Base-by-base conservation (phyloP, 2,797 vertebrate genomes). In the Rhinichthys osculus region DNA sequence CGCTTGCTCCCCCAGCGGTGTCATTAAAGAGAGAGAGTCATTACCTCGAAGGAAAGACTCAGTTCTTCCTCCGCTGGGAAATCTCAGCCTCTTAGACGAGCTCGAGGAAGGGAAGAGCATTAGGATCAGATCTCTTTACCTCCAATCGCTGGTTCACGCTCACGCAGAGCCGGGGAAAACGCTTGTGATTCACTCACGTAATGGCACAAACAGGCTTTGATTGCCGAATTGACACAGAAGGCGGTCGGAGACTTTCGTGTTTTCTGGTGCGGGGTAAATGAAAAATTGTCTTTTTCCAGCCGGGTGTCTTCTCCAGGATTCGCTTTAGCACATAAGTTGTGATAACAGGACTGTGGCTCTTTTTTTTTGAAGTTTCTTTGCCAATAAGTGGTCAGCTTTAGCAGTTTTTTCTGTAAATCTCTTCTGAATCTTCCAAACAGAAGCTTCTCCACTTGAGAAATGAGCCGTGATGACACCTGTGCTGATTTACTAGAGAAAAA, bases 21-120 rank as follows among this genome's bases (percentile, higher is more conserved):
- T 73, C 69, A 82, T 82, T 73, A 82, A 14, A 62, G 81, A 73
- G 52, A 78, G 66, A n/a, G 90, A 71, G 79, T 80, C 76, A 72
- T 69, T 82, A 82, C 40, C 1, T 13, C 40, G 2, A 66, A 52
- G 47, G 80, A 52, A 70, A 59, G 67, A 42, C 80, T 69, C 66
- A n/a, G 21, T 38, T 69, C 79, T 57, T 27, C 35, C 69, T 62
- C 81, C 69, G 27, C 52, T 82, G 81, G 81, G 81, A 82, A 73
- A 82, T 73, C 81, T 71, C 67, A 72, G 66, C 21, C 80, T 72
- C 54, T 82, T 19, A 82, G 54, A 73, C 19, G 27, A 62, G 81
- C 81, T 73, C 0, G 27, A 73, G 54, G 69, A 73, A 59, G 70
- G 42, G 33, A 73, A 73, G 52, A 33, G 69, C 69, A 42, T 72